Conservation (phyloP, 2,113 vertebrate genomes). For the Malurus cyaneus region DNA sequence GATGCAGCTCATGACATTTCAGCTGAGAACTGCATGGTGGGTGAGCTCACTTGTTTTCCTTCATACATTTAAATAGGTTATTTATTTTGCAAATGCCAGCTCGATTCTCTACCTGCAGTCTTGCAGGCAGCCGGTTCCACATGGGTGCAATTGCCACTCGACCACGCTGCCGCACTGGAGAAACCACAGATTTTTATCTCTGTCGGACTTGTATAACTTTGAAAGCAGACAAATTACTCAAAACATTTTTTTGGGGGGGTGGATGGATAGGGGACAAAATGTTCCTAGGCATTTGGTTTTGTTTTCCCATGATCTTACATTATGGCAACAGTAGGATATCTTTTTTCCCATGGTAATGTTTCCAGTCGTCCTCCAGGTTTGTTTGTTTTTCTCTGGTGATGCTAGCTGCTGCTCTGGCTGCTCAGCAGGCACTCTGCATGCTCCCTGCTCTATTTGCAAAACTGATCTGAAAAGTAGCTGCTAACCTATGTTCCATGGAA, state of each 20-base stretch:
- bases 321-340: not conserved
- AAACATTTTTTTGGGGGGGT: accelerated
- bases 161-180: not conserved
- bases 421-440: not conserved
- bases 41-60: not conserved
- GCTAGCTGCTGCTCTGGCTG: not conserved
- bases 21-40: not conserved
- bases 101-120: not conserved
- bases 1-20: not conserved
- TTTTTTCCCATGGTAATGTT: slow-evolving; percentile 12
- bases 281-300: not conserved
- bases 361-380: not conserved
- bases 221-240: not conserved
- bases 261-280: not conserved
- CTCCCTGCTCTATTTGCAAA: not conserved
- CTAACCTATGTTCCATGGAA: not conserved
- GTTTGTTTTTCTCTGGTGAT: not conserved
- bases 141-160: not conserved
- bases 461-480: not conserved
- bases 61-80: slow-evolving; percentile 6
- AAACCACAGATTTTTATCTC: not conserved
- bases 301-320: slow-evolving; percentile 4
- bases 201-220: not conserved
- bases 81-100: slow-evolving; percentile 8
- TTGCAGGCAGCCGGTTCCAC: not conserved